Evolutionary conservation across 1,140 invertebrate genomes (phyloP).

Genomic region (Drosophila oshimai): DNA sequence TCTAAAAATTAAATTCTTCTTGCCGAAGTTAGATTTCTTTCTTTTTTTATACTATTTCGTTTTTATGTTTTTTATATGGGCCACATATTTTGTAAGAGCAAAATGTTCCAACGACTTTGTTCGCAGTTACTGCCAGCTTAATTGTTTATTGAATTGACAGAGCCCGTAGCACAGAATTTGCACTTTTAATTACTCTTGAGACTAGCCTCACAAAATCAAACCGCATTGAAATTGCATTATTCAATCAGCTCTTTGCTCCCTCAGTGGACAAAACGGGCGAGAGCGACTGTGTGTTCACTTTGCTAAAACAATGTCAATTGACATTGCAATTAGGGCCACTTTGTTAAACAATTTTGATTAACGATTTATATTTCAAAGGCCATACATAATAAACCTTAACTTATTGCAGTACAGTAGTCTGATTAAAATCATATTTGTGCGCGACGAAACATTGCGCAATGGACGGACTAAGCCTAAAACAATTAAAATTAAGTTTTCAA

Average conservation of each 20-base stretch:
- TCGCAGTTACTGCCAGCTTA: constrained; percentile 1
- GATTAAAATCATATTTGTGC: not conserved
- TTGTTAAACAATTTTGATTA: constrained; percentile 51
- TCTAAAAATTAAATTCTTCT: too few species aligned
- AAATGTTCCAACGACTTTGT: too few species aligned
- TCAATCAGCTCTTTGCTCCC: constrained; percentile 46
- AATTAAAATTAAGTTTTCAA: constrained; percentile 49
- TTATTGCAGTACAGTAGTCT: not conserved
- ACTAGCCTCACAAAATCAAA: constrained; percentile 64
- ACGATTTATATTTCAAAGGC: constrained; percentile 11
- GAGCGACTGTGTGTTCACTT: not conserved
- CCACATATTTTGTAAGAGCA: too few species aligned
- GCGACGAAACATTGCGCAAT: not conserved
- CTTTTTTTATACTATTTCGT: too few species aligned
- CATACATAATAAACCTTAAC: not conserved
- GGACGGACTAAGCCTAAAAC: constrained; percentile 8
- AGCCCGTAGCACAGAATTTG: constrained; percentile 33
- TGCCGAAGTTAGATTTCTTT: too few species aligned
- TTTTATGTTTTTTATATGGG: too few species aligned
- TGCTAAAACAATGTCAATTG: constrained; percentile 34
- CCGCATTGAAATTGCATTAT: constrained; percentile 73
- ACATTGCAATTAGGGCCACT: constrained; percentile 51
- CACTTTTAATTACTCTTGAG: constrained; percentile 69
- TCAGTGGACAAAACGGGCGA: not conserved
- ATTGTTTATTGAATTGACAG: constrained; percentile 51